Base-by-base conservation (phyloP, 2,888 invertebrate species). In the Napeogenes sylphis region DNA sequence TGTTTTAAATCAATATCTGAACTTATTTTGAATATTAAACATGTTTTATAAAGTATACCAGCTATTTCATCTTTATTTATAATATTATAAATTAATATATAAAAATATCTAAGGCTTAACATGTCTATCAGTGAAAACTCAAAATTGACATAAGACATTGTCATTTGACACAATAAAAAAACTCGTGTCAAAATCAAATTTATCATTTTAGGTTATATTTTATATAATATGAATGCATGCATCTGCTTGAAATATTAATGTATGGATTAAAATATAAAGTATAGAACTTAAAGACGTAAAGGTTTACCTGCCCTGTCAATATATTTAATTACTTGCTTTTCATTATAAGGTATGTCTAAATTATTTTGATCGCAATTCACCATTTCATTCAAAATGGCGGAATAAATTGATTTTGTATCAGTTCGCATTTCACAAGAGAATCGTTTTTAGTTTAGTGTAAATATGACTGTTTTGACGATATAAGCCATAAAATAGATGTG, bases 301-400 rank as follows among this genome's bases (percentile, higher is more conserved):
- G 42, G 8, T 42, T 42, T 3, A 42, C 10, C 42, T 42, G 10
- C 42, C 35, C 1, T 10, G 42, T 12, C 5, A 42, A 42, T 42
- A 33, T 55, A 55, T 55, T n/a, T 30, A n/a, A 13, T 55, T 32
- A 35, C 32, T 55, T 33, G n/a, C 35, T 13, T 35, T 14, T 35
- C 14, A 55, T n/a, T 55, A 35, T 55, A 6, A 35, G 33, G 33
- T 35, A 55, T 55, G 33, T 55, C 12, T 35, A 35, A 10, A 8
- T 13, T 55, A 5, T 55, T 13, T n/a, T 13, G 35, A 14, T 42
- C 10, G 10, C 42, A 42, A 42, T 33, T 51, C 51, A 51, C 51
- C 21, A 10, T 21, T 30, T 30, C 51, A 60, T 70, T 64, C 73
- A 74, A 74, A 73, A 74, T 75, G 75, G 75, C 75, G 75, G 75